A percentile compares a stretch with the other conserved stretches of the same genome.
Evolutionary conservation across 2,888 invertebrate species (phyloP).

Genomic region (Argyra leucocephala): DNA sequence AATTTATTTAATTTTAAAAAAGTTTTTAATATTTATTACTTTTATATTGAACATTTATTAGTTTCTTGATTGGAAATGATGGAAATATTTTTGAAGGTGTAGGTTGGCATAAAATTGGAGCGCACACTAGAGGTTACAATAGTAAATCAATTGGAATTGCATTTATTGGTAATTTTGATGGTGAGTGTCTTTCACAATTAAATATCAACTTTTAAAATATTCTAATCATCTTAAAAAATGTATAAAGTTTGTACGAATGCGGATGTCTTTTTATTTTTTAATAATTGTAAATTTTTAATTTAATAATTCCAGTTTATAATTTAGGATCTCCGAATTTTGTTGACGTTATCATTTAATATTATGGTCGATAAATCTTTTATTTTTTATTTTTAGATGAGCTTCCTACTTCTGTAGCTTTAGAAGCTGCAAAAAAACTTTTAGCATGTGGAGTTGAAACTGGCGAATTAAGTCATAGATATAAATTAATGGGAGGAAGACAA

Average conservation of each 20-base stretch:
- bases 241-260: too few species aligned
- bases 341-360: neutral
- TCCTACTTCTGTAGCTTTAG: slow-evolving; percentile 38
- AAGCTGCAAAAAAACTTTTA: slow-evolving; percentile 41
- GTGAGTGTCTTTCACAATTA: too few species aligned
- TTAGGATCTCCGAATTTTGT: neutral
- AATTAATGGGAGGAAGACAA: slow-evolving; percentile 45
- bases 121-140: slow-evolving; percentile 53
- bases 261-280: too few species aligned
- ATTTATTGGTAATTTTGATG: slow-evolving; percentile 49
- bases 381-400: slow-evolving; percentile 35
- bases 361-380: neutral
- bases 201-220: too few species aligned
- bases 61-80: slow-evolving; percentile 55
- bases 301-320: neutral
- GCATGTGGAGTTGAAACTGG: slow-evolving; percentile 42
- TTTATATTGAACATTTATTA: slow-evolving; percentile 30
- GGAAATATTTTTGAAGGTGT: slow-evolving; percentile 56
- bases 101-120: slow-evolving; percentile 54
- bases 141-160: slow-evolving; percentile 53
- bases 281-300: neutral
- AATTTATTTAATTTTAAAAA: neutral
- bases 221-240: too few species aligned
- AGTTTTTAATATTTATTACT: slow-evolving; percentile 5
- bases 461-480: slow-evolving; percentile 41